These are phyloP conservation scores for Passer domesticus DNA, from an alignment of 2,113 vertebrate species.

Conservation along the genomic window DNA sequence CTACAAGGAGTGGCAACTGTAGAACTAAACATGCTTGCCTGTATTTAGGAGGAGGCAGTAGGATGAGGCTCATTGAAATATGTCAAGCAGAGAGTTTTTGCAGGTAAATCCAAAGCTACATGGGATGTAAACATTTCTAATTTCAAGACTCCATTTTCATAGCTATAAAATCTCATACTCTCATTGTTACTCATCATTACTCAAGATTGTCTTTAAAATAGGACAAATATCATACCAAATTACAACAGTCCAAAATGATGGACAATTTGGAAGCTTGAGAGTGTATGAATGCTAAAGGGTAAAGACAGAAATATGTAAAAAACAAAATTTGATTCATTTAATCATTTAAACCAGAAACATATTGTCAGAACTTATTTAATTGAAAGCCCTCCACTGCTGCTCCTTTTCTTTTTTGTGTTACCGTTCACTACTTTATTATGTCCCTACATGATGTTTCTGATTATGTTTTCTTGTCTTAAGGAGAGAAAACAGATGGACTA, in stretches of 20 bases:
- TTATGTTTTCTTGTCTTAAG: neutral
- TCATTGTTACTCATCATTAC: neutral
- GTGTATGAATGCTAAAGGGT: neutral
- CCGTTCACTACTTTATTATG: neutral
- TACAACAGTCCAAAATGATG: neutral
- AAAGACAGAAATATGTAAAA: neutral
- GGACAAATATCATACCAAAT: neutral
- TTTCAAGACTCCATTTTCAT: neutral
- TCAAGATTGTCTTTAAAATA: neutral
- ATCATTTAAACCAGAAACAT: neutral
- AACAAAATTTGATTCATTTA: neutral
- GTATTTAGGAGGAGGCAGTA: neutral
- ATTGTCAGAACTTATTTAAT: neutral
- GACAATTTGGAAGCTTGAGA: neutral
- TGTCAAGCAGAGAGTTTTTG: neutral
- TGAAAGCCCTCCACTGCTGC: neutral
- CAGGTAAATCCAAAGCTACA: neutral
- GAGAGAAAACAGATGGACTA: neutral
- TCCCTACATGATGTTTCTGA: neutral
- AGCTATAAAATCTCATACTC: neutral
- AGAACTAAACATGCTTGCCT: neutral
- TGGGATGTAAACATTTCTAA: neutral
- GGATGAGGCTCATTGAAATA: neutral
- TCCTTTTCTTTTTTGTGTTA: neutral
- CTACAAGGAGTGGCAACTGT: neutral